Conservation (phyloP, 2,888 invertebrate genomes). For the Apocheima hispidaria region DNA sequence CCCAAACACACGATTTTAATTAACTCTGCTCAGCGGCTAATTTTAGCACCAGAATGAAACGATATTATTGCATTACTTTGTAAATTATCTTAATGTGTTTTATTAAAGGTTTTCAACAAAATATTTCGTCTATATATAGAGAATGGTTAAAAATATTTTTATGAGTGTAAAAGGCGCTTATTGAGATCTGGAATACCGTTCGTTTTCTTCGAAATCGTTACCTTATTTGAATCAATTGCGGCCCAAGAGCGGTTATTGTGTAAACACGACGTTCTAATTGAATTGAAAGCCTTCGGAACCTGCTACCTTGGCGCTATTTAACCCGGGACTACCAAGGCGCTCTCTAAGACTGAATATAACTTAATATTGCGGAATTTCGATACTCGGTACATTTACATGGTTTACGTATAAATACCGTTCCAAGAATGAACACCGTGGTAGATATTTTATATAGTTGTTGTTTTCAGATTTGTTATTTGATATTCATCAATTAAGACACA, state of each 20-base stretch:
- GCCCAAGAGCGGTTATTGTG: slow-evolving; percentile 44
- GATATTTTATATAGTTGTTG: not conserved
- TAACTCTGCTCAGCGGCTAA: not conserved
- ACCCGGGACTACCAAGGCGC: slow-evolving; percentile 45
- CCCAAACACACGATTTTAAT: no score
- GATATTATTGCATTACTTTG: no score
- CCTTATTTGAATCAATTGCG: slow-evolving; percentile 45
- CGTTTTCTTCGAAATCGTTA: slow-evolving; percentile 36
- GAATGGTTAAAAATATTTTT: no score
- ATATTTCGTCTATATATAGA: no score
- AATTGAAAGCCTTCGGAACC: slow-evolving; percentile 48
- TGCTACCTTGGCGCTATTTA: slow-evolving; percentile 45
- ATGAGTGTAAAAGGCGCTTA: no score
- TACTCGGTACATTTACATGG: not conserved
- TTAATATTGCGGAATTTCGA: slow-evolving; percentile 4
- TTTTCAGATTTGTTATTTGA: not conserved
- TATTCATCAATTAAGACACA: no score
- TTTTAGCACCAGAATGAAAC: not conserved
- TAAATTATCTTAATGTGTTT: no score
- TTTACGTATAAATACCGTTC: not conserved
- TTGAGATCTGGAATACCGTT: slow-evolving; percentile 20
- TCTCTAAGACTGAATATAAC: slow-evolving; percentile 9
- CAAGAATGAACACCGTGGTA: not conserved
- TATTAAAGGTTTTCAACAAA: no score
- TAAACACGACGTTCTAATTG: slow-evolving; percentile 57